These are phyloP conservation scores for zebrafish (Danio rerio) DNA, from an alignment of 2,113 vertebrate species.

Conservation along the genomic window DNA sequence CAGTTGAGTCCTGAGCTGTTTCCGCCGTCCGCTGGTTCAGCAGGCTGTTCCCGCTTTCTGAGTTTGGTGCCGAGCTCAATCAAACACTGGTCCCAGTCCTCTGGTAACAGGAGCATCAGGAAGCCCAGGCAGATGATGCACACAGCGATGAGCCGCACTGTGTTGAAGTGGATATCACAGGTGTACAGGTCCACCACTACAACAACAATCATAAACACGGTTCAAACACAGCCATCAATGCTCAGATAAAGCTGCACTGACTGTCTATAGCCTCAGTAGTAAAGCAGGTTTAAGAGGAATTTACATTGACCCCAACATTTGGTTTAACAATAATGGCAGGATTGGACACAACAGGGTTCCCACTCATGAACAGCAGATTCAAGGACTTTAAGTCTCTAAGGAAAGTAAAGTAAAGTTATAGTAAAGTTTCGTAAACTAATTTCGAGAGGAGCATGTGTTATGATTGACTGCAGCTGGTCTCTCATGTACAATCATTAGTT, in stretches of 20 bases:
- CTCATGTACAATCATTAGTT: too few species aligned
- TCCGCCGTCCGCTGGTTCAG: slow-evolving; percentile 78
- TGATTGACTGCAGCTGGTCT: too few species aligned
- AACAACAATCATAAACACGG: slow-evolving; percentile 11
- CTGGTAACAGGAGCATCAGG: slow-evolving; percentile 91
- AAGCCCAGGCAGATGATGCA: slow-evolving; percentile 95
- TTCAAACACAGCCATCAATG: background rate
- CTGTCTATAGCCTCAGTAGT: background rate
- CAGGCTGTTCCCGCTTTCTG: slow-evolving; percentile 88
- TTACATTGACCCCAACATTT: too few species aligned
- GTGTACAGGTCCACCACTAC: slow-evolving; percentile 93
- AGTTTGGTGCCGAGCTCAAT: slow-evolving; percentile 87
- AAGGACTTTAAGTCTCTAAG: too few species aligned
- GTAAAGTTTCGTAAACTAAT: too few species aligned
- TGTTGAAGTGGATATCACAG: slow-evolving; percentile 93
- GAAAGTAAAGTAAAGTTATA: too few species aligned
- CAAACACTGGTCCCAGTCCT: slow-evolving; percentile 94
- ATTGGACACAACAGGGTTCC: too few species aligned
- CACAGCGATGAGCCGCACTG: slow-evolving; percentile 91
- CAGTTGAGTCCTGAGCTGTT: slow-evolving; percentile 80
- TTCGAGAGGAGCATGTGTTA: too few species aligned
- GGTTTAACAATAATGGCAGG: too few species aligned
- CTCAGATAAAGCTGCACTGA: background rate
- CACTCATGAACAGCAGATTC: too few species aligned
- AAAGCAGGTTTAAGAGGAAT: too few species aligned